Conservation (phyloP, 2,888 invertebrate genomes). For the Myopa testacea region DNA sequence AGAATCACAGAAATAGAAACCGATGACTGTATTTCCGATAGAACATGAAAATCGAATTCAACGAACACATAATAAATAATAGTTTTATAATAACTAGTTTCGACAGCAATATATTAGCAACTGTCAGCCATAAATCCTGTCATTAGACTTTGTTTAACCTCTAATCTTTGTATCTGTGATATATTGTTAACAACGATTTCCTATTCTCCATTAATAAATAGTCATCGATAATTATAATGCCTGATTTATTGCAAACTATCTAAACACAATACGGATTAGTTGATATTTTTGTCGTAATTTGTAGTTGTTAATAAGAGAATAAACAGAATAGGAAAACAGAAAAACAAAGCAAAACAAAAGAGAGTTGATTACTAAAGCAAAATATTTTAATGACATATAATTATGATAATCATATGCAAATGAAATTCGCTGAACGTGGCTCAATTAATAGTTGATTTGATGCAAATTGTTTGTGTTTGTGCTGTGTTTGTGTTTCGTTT, state of each 20-base stretch:
- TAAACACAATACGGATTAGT: conserved; percentile 16
- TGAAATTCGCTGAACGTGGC: neutral
- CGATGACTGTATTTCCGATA: too few relatives aligned
- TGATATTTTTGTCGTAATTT: conserved; percentile 19
- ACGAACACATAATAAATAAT: neutral
- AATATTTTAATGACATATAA: conserved; percentile 34
- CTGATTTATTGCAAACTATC: conserved; percentile 6
- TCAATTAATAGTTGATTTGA: neutral
- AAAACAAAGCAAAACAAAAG: neutral
- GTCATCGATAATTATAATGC: conserved; percentile 4
- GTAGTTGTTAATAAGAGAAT: neutral
- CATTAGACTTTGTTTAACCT: conserved; percentile 28
- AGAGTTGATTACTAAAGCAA: conserved; percentile 32
- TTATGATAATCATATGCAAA: conserved; percentile 29
- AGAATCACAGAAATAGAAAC: too few relatives aligned
- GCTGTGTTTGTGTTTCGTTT: neutral
- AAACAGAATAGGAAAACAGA: neutral
- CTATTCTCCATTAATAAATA: conserved; percentile 22
- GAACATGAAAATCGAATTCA: neutral
- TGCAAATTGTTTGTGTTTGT: neutral
- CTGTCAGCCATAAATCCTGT: conserved; percentile 30
- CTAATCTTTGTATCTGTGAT: conserved; percentile 3
- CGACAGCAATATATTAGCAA: conserved; percentile 12
- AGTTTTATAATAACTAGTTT: conserved; percentile 6
- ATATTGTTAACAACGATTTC: neutral